Base-by-base conservation (phyloP, 2,888 invertebrate species). In the Terebella lapidaria region DNA sequence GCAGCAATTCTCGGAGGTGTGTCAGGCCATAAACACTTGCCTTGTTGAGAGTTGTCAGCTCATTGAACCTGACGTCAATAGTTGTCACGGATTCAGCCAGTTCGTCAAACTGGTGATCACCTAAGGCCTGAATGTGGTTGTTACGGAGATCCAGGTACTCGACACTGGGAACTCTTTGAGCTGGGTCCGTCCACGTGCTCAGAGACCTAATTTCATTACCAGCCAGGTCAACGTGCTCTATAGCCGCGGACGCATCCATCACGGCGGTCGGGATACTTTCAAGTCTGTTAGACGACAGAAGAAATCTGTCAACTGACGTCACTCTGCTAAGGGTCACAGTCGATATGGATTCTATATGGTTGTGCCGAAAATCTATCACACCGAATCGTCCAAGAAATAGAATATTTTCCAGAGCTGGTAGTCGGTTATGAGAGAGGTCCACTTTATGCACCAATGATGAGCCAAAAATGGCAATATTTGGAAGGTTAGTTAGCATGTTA, bases 361-460 rank as follows among this genome's bases (percentile, higher is more conserved):
- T 63, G 10, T 47, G 35, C 20, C 54, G 30, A 3, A 60, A 42
- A n/a, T 46, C 53, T 10, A 63, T 25, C 5, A 45, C 52, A 1
- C 60, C 58, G 27, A 63, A 52, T 3, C 58, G 30, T 3, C 63
- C 63, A 1, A 59, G 45, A 29, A 53, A 59, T 2, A 28, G 29
- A 24, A 60, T 18, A n/a, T 45, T 35, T 29, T 55, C 56, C 20
- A 63, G 49, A 3, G 28, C 27, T 24, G 28, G 46, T 1, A 63
- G n/a, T 22, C 35, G 51, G 53, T 63, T 58, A 30, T 55, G 26
- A n/a, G 63, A 60, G 27, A 63, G 55, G 35, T 63, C 60, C 24
- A 63, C 56, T 25, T 55, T 56, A 35, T 60, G 46, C 29, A 63
- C 56, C 15, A 60, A 49, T 15, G 63, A 49, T 49, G 49, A n/a